Percentiles rank a stretch among this genome's conserved stretches.
Conservation (phyloP, 1,140 invertebrate species). For the Holcopasites calliopsidis region DNA sequence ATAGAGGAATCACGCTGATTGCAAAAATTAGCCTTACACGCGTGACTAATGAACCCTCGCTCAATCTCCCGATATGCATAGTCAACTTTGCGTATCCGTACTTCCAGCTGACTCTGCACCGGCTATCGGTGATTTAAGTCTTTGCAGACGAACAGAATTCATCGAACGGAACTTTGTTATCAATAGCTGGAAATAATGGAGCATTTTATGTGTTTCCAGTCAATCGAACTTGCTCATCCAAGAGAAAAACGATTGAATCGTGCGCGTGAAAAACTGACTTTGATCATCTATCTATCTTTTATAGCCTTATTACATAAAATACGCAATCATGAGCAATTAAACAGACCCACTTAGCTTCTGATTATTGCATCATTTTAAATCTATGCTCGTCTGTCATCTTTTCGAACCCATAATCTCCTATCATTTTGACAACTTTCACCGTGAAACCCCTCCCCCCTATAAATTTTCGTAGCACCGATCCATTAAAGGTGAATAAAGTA, state of each 20-base stretch:
- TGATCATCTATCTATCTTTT: too few relatives aligned
- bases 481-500: neutral
- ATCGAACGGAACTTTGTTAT: constrained; percentile 43
- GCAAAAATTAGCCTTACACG: constrained; percentile 35
- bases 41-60: constrained; percentile 48
- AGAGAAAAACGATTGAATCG: too few relatives aligned
- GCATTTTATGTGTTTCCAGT: constrained; percentile 15
- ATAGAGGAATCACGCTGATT: constrained; percentile 36
- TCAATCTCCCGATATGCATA: constrained; percentile 41
- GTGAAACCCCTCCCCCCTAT: neutral
- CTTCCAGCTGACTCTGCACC: constrained; percentile 2
- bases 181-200: constrained; percentile 24
- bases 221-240: neutral
- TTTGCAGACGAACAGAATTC: constrained; percentile 24
- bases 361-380: neutral
- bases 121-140: constrained; percentile 25
- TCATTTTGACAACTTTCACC: neutral
- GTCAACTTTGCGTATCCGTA: neutral
- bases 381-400: neutral
- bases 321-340: neutral
- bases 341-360: neutral
- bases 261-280: too few relatives aligned
- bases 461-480: neutral
- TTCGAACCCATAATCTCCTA: neutral
- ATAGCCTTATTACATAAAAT: too few relatives aligned